Conservation (phyloP, 64 coral and sea anemone genomes). For the Dendrophyllia cribrosa region DNA sequence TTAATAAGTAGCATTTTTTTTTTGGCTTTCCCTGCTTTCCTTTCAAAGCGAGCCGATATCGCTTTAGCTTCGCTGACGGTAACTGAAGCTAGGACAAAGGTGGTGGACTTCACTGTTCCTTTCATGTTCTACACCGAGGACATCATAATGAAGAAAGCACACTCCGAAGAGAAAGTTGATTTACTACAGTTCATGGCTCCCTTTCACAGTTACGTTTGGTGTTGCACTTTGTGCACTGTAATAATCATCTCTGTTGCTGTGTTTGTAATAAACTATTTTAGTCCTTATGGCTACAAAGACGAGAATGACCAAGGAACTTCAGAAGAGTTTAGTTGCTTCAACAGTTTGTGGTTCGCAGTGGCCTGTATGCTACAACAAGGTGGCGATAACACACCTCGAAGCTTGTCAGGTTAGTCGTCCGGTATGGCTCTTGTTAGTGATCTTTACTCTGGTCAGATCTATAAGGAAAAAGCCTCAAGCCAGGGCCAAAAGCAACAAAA, state of each 20-base stretch:
- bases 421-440: no score
- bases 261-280: slow-evolving; percentile 48
- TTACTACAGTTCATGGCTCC: slow-evolving; percentile 55
- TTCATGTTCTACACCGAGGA: slow-evolving; percentile 65
- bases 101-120: slow-evolving; percentile 60
- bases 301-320: not conserved
- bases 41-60: slow-evolving; percentile 39
- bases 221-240: not conserved
- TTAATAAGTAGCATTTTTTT: no score
- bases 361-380: slow-evolving; percentile 73
- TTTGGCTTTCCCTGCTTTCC: not conserved
- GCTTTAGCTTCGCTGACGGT: slow-evolving; percentile 43
- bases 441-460: no score
- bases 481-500: no score
- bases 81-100: slow-evolving; percentile 42
- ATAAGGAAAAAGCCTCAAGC: no score
- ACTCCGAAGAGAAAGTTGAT: not conserved
- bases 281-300: slow-evolving; percentile 56
- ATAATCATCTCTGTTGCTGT: slow-evolving; percentile 33
- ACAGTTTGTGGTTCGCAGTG: slow-evolving; percentile 65
- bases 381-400: slow-evolving; percentile 22
- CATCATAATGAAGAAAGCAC: slow-evolving; percentile 49
- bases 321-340: slow-evolving; percentile 18
- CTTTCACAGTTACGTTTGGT: slow-evolving; percentile 53
- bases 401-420: slow-evolving; percentile 42